Evolutionary conservation across 2,113 vertebrate species (phyloP).

Genomic region (Podarcis muralis): DNA sequence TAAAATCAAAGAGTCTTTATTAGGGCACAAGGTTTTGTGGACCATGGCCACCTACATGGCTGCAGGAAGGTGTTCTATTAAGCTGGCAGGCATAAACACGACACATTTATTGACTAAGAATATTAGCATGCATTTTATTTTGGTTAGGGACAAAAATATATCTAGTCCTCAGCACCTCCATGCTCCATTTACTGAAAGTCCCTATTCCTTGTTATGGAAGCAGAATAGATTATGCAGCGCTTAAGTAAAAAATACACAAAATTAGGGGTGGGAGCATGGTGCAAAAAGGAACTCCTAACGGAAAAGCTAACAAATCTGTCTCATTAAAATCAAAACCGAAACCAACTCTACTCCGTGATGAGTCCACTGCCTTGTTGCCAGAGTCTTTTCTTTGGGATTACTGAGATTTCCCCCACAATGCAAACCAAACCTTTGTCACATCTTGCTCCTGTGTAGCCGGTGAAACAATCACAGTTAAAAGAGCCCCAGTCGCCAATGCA

Average conservation of each 20-base stretch:
- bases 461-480: slow-evolving; percentile 85
- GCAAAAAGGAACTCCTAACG: too few relatives aligned
- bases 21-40: too few relatives aligned
- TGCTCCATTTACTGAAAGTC: background rate
- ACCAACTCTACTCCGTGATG: background rate
- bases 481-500: slow-evolving; percentile 85
- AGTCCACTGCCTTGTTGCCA: background rate
- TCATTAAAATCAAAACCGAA: background rate
- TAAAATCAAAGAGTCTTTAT: too few relatives aligned
- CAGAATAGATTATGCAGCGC: background rate
- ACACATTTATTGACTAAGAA: too few relatives aligned
- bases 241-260: background rate
- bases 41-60: too few relatives aligned
- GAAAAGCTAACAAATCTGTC: background rate
- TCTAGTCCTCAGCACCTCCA: background rate
- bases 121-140: background rate
- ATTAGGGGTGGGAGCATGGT: background rate
- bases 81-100: too few relatives aligned
- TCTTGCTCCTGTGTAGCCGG: slow-evolving; percentile 81
- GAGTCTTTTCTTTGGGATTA: background rate
- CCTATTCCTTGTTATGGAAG: background rate
- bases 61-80: too few relatives aligned
- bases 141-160: background rate
- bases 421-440: slow-evolving; percentile 81
- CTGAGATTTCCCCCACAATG: background rate